phyloP scores from a whole-genome alignment of 2,797 vertebrate species.

The Anguilla pacifica region DNA sequence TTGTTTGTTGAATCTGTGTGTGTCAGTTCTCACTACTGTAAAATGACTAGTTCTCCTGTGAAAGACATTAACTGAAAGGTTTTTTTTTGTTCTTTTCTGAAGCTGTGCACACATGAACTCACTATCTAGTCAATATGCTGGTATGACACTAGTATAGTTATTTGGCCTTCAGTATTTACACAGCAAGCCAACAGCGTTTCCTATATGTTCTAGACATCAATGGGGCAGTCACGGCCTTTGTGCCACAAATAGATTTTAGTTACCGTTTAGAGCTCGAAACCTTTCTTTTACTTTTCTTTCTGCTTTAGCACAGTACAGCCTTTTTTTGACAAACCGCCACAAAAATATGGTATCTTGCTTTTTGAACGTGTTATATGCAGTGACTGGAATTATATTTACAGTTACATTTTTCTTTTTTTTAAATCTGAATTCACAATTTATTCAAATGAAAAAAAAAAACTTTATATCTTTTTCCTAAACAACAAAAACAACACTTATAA shows the following conservation, averaged over 20 bases:
- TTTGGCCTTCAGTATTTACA: slow-evolving; percentile 71
- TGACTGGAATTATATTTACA: slow-evolving; percentile 87
- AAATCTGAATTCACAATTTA: slow-evolving; percentile 75
- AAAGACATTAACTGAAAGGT: slow-evolving; percentile 55
- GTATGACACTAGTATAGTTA: slow-evolving; percentile 71
- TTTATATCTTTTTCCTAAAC: slow-evolving; percentile 77
- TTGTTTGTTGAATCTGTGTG: slow-evolving; percentile 57
- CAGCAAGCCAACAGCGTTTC: slow-evolving; percentile 69
- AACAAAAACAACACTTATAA: slow-evolving; percentile 86
- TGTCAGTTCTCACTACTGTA: slow-evolving; percentile 60
- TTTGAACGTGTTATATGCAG: slow-evolving; percentile 81
- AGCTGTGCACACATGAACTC: slow-evolving; percentile 75
- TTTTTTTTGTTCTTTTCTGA: slow-evolving; percentile 47
- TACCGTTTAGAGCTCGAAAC: slow-evolving; percentile 49
- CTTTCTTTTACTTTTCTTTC: slow-evolving; percentile 39
- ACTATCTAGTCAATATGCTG: slow-evolving; percentile 73
- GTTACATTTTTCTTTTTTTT: slow-evolving; percentile 65
- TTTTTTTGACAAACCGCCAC: slow-evolving; percentile 78
- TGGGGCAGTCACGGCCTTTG: slow-evolving; percentile 68
- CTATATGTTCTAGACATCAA: slow-evolving; percentile 59
- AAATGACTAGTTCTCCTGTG: slow-evolving; percentile 63
- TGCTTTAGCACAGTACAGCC: slow-evolving; percentile 68
- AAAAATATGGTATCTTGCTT: slow-evolving; percentile 84
- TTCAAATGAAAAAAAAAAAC: slow-evolving; percentile 72
- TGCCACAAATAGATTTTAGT: slow-evolving; percentile 58